Percentiles rank a stretch among this genome's conserved stretches.
These are phyloP conservation scores for Sebastes oblongus DNA, from an alignment of 2,797 vertebrate genomes.

Conservation along the genomic window DNA sequence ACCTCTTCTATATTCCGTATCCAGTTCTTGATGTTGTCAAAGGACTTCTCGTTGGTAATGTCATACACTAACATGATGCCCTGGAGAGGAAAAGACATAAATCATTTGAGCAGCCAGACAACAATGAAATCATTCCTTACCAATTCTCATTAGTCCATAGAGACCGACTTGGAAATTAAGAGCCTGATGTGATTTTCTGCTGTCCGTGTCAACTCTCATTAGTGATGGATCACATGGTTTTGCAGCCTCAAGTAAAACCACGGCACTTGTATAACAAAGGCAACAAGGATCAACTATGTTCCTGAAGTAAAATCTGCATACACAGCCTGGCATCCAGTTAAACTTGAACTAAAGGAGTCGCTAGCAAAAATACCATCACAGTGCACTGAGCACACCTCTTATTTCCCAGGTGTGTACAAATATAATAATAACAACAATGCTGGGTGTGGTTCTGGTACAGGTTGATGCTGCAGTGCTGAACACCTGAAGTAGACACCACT, in stretches of 20 bases:
- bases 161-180: background rate
- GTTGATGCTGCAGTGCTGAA: background rate
- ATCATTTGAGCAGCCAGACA: background rate
- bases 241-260: background rate
- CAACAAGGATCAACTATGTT: background rate
- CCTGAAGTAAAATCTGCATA: background rate
- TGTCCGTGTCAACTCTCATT: background rate
- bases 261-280: background rate
- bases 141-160: background rate
- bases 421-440: slow-evolving; percentile 11
- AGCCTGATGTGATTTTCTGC: background rate
- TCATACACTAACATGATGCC: slow-evolving; percentile 96
- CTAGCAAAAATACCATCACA: background rate
- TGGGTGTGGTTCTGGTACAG: slow-evolving; percentile 23
- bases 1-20: slow-evolving; percentile 99
- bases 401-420: slow-evolving; percentile 1
- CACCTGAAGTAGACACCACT: background rate
- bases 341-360: slow-evolving; percentile 23
- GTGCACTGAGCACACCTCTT: background rate
- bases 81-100: slow-evolving; percentile 58
- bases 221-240: background rate
- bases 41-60: slow-evolving; percentile 98
- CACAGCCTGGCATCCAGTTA: background rate
- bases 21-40: slow-evolving; percentile 99
- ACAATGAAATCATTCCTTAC: background rate